Evolutionary conservation across 2,113 vertebrate species (phyloP), one percentile per base, ranked within the genome.

Genomic region (Zeus faber): DNA sequence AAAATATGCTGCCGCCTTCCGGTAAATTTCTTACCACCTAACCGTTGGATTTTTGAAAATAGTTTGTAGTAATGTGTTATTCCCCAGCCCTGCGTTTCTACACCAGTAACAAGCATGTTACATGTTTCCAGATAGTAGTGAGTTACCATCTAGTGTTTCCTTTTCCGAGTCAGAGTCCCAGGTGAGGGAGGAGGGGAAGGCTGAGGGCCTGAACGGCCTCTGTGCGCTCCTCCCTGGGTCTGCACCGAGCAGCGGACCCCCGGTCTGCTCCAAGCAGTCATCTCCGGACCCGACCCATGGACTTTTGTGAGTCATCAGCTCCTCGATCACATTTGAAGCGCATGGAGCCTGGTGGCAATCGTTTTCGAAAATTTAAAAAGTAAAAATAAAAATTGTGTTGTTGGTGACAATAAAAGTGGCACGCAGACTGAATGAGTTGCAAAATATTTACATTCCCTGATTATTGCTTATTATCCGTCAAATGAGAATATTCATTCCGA

Each of bases 141-240:
- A 25, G 61, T 77, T 83, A 90, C 89, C 90, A 39, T 90, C 88
- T 22, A 83, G 68, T 6, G 76, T 80, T 65, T 91, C 90, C 48
- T 79, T 90, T 77, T 90, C 90, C 0, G 90, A 91, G 81, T 91
- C 90, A 0, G 90, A 91, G 80, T 91, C 90, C 89, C 89, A 91
- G 67, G 82, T 88, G 1, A 89, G 80, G 62, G 90, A 90, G 73
- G 90, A 90, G 18, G 85, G 78, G 60, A 91, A 90, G 68, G 86
- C 85, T 33, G 87, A 88, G 69, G 88, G 80, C 63, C 67, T 80
- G 67, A 69, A 60, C 37, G 54, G 85, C 79, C 73, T 83, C 74
- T 72, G 83, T 60, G 74, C 56, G 2, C 49, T 74, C 54, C 67
- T 78, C 67, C 58, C 79, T 24, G 64, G 35, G 21, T 78, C 79